Conservation (phyloP, 2,113 vertebrate genomes). For the Geothlypis trichas region DNA sequence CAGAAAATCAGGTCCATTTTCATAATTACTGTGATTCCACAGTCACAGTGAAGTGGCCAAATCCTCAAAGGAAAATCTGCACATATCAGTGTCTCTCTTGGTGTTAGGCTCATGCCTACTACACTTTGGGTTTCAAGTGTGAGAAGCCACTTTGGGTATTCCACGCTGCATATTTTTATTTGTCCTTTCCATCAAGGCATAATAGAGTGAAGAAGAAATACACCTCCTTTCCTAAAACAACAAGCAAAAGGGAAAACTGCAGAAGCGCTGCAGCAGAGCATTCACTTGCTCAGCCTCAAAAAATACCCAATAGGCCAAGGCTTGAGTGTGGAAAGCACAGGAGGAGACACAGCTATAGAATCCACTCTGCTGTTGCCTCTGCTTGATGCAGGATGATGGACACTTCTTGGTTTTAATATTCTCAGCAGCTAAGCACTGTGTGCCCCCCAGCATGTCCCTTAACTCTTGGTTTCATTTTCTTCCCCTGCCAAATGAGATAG, state of each 20-base stretch:
- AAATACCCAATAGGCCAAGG: neutral
- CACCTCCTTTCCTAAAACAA: neutral
- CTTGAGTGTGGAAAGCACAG: neutral
- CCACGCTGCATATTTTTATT: neutral
- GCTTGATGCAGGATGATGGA: neutral
- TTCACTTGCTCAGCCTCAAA: neutral
- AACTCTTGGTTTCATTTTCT: neutral
- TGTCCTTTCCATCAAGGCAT: neutral
- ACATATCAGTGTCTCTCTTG: fast-evolving
- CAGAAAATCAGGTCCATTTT: neutral
- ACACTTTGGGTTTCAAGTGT: neutral
- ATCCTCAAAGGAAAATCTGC: neutral
- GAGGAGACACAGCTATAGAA: fast-evolving
- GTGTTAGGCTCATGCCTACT: neutral
- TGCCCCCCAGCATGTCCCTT: neutral
- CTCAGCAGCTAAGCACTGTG: neutral
- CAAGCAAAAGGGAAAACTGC: neutral
- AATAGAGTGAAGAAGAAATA: neutral
- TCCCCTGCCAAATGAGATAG: neutral
- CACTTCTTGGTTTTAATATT: neutral
- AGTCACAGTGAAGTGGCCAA: neutral
- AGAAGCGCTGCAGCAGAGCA: neutral
- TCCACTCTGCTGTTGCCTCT: neutral
- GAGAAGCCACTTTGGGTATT: neutral
- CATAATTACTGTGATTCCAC: neutral